Evolutionary conservation across 2,888 invertebrate genomes (phyloP).

Genomic region (Andrena fulva): DNA sequence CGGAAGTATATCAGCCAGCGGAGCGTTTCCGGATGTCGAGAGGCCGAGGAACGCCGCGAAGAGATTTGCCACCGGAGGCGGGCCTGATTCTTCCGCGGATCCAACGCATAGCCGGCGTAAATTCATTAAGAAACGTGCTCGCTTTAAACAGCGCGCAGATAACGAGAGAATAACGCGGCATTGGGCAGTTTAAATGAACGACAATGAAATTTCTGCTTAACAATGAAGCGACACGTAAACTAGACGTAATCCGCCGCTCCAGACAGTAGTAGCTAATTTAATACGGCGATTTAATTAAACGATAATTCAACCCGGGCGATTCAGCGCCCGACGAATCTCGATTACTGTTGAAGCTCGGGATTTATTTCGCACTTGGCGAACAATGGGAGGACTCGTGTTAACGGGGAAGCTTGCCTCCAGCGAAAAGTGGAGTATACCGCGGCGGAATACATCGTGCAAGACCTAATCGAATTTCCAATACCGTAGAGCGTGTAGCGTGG

Average conservation of each 20-base stretch:
- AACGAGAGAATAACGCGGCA: background rate
- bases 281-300: constrained; percentile 13
- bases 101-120: background rate
- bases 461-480: constrained; percentile 1
- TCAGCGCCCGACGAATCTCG: background rate
- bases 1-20: constrained; percentile 18
- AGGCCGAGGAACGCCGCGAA: background rate
- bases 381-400: background rate
- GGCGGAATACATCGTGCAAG: background rate
- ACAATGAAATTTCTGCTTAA: background rate
- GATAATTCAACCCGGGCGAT: constrained; percentile 4
- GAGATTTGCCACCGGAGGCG: background rate
- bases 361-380: constrained; percentile 2
- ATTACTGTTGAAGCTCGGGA: background rate
- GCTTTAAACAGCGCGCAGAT: background rate
- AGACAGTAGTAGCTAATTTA: background rate
- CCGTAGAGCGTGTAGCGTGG: background rate
- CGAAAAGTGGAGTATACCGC: background rate
- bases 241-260: background rate
- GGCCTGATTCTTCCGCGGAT: constrained; percentile 1
- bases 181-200: background rate
- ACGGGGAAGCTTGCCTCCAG: background rate
- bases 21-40: constrained; percentile 5
- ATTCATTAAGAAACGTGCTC: constrained; percentile 26
- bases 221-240: background rate